Conservation (phyloP, 1,140 invertebrate species). For the Drosophila pruinosa region DNA sequence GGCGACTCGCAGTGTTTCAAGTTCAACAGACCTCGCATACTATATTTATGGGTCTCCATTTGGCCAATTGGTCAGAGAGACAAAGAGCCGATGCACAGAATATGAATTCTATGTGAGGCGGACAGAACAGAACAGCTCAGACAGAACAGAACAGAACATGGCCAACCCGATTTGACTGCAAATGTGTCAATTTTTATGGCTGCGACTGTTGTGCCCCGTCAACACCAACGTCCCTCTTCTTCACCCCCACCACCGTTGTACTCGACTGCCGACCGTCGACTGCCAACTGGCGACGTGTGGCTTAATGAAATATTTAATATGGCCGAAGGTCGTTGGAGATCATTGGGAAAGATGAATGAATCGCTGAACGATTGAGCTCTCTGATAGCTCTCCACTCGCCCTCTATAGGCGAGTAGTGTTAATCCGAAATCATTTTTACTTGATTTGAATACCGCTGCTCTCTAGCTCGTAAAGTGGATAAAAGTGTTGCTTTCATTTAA, state of each 20-base stretch:
- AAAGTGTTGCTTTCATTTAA: conserved; percentile 74
- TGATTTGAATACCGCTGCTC: background rate
- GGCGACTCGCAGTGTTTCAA: conserved; percentile 41
- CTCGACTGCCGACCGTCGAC: background rate
- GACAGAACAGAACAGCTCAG: background rate
- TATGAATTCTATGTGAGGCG: conserved; percentile 3
- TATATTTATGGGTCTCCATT: conserved; percentile 46
- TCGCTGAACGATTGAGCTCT: conserved; percentile 4
- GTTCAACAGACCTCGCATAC: conserved; percentile 41
- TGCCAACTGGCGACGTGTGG: conserved; percentile 16
- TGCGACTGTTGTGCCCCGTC: conserved; percentile 20
- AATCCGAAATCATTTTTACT: background rate
- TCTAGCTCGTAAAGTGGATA: conserved; percentile 41
- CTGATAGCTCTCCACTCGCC: background rate
- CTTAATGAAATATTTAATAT: conserved; percentile 55
- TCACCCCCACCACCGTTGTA: background rate
- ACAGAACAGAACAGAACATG: background rate
- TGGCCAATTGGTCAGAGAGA: conserved; percentile 24
- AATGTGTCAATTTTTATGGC: conserved; percentile 64
- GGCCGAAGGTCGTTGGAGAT: conserved; percentile 52
- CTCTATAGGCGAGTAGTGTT: background rate
- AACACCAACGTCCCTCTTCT: background rate
- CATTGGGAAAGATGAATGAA: conserved; percentile 17
- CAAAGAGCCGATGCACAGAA: conserved; percentile 9
- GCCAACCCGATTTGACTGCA: conserved; percentile 37